These are phyloP conservation scores for Chloroceryle amazona DNA, from an alignment of 2,797 vertebrate species.

Conservation along the genomic window DNA sequence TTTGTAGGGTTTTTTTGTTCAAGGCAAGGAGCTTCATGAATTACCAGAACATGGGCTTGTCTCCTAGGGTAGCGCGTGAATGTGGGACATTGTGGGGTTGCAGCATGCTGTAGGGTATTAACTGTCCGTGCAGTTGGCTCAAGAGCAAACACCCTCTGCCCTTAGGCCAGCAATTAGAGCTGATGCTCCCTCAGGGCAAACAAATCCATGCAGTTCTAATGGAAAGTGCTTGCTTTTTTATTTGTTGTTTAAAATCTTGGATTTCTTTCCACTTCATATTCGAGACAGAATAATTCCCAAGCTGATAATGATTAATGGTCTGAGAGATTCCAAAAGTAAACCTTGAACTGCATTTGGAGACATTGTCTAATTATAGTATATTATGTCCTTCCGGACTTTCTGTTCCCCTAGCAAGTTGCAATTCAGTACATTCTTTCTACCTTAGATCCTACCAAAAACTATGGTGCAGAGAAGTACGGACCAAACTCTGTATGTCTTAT, in stretches of 20 bases:
- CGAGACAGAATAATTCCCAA: background rate
- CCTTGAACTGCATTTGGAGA: background rate
- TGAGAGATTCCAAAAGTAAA: background rate
- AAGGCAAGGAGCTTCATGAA: background rate
- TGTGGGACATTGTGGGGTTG: background rate
- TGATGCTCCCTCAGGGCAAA: background rate
- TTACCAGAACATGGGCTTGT: background rate
- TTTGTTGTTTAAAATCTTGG: background rate
- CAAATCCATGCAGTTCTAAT: background rate
- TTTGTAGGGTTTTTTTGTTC: background rate
- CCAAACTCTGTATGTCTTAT: conserved; percentile 92
- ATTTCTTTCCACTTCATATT: background rate
- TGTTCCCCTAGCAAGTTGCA: background rate
- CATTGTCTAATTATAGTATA: background rate
- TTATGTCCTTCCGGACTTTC: background rate
- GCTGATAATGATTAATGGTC: background rate
- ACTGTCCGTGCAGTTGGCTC: background rate
- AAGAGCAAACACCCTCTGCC: background rate
- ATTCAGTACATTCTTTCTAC: conserved; percentile 7
- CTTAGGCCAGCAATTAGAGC: background rate
- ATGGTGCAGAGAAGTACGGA: conserved; percentile 94
- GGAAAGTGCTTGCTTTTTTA: background rate
- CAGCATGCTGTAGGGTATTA: background rate
- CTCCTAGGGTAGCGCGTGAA: background rate
- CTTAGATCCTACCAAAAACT: conserved; percentile 92